Evolutionary conservation across 2,797 vertebrate species (phyloP), one percentile per base, ranked within the genome.

Genomic region (Borostomias antarcticus): DNA sequence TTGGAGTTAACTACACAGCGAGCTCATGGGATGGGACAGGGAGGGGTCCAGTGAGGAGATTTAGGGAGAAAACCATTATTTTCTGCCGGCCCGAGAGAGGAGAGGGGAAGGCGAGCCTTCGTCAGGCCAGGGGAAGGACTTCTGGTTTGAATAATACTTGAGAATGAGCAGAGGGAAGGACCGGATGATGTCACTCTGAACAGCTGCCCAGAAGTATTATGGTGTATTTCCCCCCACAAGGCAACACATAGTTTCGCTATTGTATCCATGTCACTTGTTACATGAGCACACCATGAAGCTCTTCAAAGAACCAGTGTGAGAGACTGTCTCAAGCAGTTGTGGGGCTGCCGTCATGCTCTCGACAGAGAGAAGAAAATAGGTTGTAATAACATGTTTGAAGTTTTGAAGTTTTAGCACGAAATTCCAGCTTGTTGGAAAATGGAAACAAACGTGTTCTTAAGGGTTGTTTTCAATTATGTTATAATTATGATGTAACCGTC

Each of bases 101-200:
- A 33, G 17, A 51, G 4, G 40, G 54, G 32, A 51, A 51, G 33
- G 33, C 48, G 17, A 33, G 58, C 37, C 30, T n/a, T 19, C 7
- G 29, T 57, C 59, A 25, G 33, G 21, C n/a, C 10, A 21, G 56
- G 8, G 51, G 57, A 70, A 66, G 62, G 23, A 40, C 60, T 57
- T 65, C 58, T 73, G 66, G 66, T 75, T 83, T 85, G 47, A 85
- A 82, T 74, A 64, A 78, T n/a, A n/a, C n/a, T n/a, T n/a, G 45
- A 57, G 40, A 66, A 59, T 19, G 26, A 45, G 45, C 65, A 53
- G 57, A 50, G 63, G 69, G 77, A 79, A 45, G 56, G 65, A 50
- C 51, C 43, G 19, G 57, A 84, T 86, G 83, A 89, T 80, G 81
- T 89, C 82, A 87, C 81, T 66, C 4, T 10, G 62, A 73, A 62